These are phyloP conservation scores for Macrochelys suwanniensis DNA, from an alignment of 2,797 vertebrate genomes.

Conservation along the genomic window DNA sequence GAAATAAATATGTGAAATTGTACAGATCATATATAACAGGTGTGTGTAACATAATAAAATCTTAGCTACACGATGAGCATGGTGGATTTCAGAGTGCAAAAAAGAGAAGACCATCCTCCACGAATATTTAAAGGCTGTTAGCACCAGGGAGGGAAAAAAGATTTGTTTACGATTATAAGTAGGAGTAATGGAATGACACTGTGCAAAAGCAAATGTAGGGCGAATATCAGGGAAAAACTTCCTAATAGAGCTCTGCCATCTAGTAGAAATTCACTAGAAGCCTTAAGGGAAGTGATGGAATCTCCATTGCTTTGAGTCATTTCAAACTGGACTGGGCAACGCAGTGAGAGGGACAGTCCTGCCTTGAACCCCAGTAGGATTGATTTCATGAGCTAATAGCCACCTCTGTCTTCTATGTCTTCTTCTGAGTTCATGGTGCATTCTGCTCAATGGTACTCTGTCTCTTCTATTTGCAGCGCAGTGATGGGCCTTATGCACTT, in stretches of 20 bases:
- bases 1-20: not conserved
- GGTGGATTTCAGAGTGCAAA: not conserved
- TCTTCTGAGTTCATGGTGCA: accelerated
- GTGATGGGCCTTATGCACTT: constrained; percentile 92
- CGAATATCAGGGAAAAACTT: not conserved
- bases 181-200: not conserved
- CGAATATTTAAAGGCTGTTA: accelerated
- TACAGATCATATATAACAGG: not conserved
- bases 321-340: not conserved
- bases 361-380: not conserved
- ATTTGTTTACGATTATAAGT: not conserved
- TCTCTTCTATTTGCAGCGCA: constrained; percentile 81
- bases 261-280: not conserved
- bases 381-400: accelerated
- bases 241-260: not conserved
- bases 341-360: not conserved
- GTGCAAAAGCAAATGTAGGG: not conserved
- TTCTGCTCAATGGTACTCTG: not conserved
- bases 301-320: not conserved
- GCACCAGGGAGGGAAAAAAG: not conserved
- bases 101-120: not conserved
- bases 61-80: not conserved
- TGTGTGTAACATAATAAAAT: accelerated
- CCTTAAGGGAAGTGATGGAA: not conserved
- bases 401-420: not conserved